Percentiles rank a stretch among this genome's conserved stretches.
Evolutionary conservation across 2,113 vertebrate genomes (phyloP).

Genomic region (Pristiophorus japonicus): DNA sequence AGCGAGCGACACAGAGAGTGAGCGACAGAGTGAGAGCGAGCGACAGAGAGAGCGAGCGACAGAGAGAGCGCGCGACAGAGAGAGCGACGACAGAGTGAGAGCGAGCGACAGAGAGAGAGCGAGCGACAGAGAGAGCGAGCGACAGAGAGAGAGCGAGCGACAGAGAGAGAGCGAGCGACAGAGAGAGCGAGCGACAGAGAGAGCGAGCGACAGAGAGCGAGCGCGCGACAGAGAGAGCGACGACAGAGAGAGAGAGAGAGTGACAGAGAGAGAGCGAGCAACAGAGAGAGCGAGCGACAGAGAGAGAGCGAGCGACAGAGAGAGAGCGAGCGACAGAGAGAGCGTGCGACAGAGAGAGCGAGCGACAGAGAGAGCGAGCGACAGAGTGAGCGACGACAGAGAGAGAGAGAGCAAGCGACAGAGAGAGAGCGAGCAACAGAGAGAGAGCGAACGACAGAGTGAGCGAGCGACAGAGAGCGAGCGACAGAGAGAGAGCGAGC

Average conservation of each 20-base stretch:
- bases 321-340: background rate
- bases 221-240: background rate
- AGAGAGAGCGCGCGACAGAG: background rate
- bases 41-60: background rate
- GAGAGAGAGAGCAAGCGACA: background rate
- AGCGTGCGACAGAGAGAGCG: constrained; percentile 22
- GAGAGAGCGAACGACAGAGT: background rate
- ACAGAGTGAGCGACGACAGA: too few relatives aligned
- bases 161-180: background rate
- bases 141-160: background rate
- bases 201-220: background rate
- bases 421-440: background rate
- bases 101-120: background rate
- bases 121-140: background rate
- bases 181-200: too few relatives aligned
- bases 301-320: constrained; percentile 56
- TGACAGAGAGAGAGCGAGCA: too few relatives aligned
- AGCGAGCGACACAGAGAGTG: constrained; percentile 5
- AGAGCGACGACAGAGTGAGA: too few relatives aligned
- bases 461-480: background rate
- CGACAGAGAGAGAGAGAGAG: too few relatives aligned
- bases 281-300: constrained; percentile 18
- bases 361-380: constrained; percentile 26
- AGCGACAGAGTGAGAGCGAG: background rate
- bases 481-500: background rate